Conservation (phyloP, 2,797 vertebrate species). For the Australoheros facetus region DNA sequence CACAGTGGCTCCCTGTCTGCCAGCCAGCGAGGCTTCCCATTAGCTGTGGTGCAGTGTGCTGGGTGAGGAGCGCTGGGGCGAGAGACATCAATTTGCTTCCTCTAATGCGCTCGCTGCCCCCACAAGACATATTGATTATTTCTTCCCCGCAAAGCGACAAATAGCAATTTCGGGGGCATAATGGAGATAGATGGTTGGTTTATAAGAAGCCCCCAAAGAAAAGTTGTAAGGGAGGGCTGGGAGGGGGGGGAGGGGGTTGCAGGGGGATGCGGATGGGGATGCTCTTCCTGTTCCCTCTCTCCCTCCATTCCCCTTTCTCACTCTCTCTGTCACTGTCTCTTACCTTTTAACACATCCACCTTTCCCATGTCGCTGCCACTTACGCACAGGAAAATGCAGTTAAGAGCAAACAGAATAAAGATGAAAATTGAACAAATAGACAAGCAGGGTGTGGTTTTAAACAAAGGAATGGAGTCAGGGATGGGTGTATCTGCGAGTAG, state of each 20-base stretch:
- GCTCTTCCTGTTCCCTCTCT: conserved; percentile 26
- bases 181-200: conserved; percentile 84
- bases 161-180: conserved; percentile 83
- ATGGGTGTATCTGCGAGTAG: background rate
- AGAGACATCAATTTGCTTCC: conserved; percentile 84
- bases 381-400: background rate
- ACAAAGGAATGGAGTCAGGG: background rate
- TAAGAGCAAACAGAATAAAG: conserved; percentile 12
- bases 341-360: conserved; percentile 12
- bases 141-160: conserved; percentile 84
- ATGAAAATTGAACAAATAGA: conserved; percentile 5
- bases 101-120: conserved; percentile 83
- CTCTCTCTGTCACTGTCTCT: conserved; percentile 21
- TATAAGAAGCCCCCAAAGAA: conserved; percentile 79
- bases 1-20: conserved; percentile 64
- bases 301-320: background rate
- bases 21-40: conserved; percentile 76
- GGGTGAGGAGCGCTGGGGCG: conserved; percentile 78
- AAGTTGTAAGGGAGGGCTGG: conserved; percentile 63
- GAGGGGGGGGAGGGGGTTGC: background rate
- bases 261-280: conserved; percentile 6
- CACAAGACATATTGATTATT: conserved; percentile 86
- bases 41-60: conserved; percentile 76
- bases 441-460: background rate
- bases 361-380: background rate